phyloP scores from a whole-genome alignment of 2,888 invertebrate species.

The Platynereis dumerilii region DNA sequence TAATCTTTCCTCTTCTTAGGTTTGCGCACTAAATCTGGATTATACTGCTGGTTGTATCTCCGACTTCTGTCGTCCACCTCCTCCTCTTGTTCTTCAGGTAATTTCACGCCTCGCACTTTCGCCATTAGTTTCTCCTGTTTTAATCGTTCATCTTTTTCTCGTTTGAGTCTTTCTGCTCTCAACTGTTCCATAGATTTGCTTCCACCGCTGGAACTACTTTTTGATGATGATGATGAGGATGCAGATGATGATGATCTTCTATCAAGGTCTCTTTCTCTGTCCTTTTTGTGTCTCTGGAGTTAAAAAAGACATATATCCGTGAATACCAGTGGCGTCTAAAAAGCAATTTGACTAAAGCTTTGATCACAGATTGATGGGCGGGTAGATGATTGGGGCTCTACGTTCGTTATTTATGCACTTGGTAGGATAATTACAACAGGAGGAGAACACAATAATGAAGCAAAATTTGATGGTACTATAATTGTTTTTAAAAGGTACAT shows the following conservation, averaged over 20 bases:
- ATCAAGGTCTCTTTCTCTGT: conserved; percentile 30
- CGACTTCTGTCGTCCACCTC: conserved; percentile 68
- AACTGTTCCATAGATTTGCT: conserved; percentile 71
- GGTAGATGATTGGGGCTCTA: too few relatives aligned
- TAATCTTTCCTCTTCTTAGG: conserved; percentile 5
- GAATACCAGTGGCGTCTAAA: background rate
- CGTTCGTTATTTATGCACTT: too few relatives aligned
- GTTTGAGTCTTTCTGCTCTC: conserved; percentile 77
- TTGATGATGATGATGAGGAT: conserved; percentile 2
- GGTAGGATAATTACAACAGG: too few relatives aligned
- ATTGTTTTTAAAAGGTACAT: too few relatives aligned
- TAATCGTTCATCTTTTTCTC: conserved; percentile 81
- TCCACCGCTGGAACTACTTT: conserved; percentile 33
- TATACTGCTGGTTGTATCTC: conserved; percentile 96
- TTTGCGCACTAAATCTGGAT: conserved; percentile 70
- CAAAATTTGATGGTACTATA: too few relatives aligned
- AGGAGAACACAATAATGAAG: too few relatives aligned
- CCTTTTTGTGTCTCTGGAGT: conserved; percentile 47
- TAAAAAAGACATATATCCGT: too few relatives aligned
- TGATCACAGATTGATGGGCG: too few relatives aligned
- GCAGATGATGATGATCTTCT: conserved; percentile 45
- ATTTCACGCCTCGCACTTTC: conserved; percentile 70
- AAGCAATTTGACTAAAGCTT: background rate
- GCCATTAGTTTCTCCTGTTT: conserved; percentile 76
- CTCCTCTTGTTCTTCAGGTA: conserved; percentile 30